These are phyloP conservation scores for Drosophila cognata DNA, from an alignment of 2,888 invertebrate species.

Conservation along the genomic window DNA sequence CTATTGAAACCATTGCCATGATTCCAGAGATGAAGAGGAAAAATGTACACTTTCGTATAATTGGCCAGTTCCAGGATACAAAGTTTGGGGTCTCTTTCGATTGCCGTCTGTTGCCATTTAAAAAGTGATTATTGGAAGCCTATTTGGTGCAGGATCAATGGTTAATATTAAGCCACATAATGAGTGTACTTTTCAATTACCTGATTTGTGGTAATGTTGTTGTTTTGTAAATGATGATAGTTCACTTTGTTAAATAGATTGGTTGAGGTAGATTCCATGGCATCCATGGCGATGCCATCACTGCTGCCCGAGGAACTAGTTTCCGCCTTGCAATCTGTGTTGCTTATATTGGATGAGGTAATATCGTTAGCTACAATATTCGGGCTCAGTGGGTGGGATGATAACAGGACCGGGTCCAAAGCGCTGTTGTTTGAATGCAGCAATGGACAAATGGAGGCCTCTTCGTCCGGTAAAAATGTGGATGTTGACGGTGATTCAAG, in stretches of 20 bases:
- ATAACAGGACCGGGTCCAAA: slow-evolving; percentile 86
- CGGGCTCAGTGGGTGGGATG: slow-evolving; percentile 87
- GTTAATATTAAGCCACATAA: background rate
- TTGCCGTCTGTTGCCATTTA: slow-evolving; percentile 86
- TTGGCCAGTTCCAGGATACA: slow-evolving; percentile 93
- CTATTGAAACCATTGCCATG: slow-evolving; percentile 90
- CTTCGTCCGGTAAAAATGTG: slow-evolving; percentile 86
- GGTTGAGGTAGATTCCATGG: slow-evolving; percentile 74
- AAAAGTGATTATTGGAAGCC: slow-evolving; percentile 86
- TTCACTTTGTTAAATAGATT: slow-evolving; percentile 80
- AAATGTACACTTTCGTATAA: slow-evolving; percentile 90
- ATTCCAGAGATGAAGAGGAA: slow-evolving; percentile 91
- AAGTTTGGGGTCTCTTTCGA: slow-evolving; percentile 87
- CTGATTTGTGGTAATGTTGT: slow-evolving; percentile 68
- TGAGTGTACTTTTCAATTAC: slow-evolving; percentile 48
- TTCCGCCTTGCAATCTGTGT: slow-evolving; percentile 71
- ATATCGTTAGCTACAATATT: slow-evolving; percentile 86
- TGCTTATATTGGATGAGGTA: slow-evolving; percentile 74
- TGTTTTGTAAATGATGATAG: slow-evolving; percentile 83
- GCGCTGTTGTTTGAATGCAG: slow-evolving; percentile 87
- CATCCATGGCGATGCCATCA: slow-evolving; percentile 84
- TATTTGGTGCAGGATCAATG: slow-evolving; percentile 64
- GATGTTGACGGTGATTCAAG: slow-evolving; percentile 84
- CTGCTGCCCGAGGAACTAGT: slow-evolving; percentile 84
- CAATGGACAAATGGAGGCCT: slow-evolving; percentile 89